These are phyloP conservation scores for Magallana angulata DNA, from an alignment of 1,140 invertebrate species.

Conservation along the genomic window DNA sequence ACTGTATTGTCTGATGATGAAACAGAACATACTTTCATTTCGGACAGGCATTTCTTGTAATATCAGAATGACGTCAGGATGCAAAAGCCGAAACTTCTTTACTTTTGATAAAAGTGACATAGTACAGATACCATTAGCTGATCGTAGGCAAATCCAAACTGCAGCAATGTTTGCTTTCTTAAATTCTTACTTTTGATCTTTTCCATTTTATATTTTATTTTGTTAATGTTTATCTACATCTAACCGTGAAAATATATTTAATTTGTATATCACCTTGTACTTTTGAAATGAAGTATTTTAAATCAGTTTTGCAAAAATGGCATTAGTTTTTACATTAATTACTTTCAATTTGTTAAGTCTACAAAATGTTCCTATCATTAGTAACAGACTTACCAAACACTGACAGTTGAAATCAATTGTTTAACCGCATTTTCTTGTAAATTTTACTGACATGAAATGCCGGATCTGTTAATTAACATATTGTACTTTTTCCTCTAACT, in stretches of 20 bases:
- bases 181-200: too few relatives aligned
- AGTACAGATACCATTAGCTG: background rate
- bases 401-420: conserved; percentile 13
- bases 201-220: too few relatives aligned
- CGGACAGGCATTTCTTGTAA: background rate
- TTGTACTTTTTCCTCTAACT: background rate
- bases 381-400: background rate
- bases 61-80: conserved; percentile 29
- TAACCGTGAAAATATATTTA: too few relatives aligned
- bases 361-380: background rate
- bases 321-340: too few relatives aligned
- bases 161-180: too few relatives aligned
- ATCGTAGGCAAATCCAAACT: background rate
- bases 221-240: too few relatives aligned
- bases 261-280: too few relatives aligned
- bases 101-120: conserved; percentile 30
- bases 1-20: background rate
- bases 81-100: background rate
- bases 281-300: too few relatives aligned
- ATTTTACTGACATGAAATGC: background rate
- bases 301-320: too few relatives aligned
- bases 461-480: background rate
- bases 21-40: background rate
- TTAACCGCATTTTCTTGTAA: conserved; percentile 14
- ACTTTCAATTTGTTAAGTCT: too few relatives aligned